Evolutionary conservation across 2,113 vertebrate genomes (phyloP), one percentile per base, ranked within the genome.

Genomic region (Daphoenositta chrysoptera): DNA sequence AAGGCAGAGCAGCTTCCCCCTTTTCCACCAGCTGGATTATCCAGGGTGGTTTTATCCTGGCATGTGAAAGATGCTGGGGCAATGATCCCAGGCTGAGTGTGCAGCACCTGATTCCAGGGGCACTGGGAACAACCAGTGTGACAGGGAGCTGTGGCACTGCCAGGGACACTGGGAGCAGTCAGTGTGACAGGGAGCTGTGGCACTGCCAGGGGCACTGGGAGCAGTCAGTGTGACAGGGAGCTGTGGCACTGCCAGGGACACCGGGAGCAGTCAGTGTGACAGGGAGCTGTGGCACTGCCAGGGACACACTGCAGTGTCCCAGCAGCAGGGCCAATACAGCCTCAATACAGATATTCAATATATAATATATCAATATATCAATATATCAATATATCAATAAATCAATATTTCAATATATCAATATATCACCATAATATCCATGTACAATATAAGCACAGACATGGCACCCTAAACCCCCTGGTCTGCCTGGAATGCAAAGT

Each of bases 381-480:
- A 6, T 15, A 2, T 3, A 33, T 51, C n/a, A 31, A n/a, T n/a
- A n/a, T n/a, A n/a, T 48, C 70, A 60, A 17, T 20, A 7, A 5
- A 27, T 37, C n/a, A 58, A 17, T 20, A 7, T 6, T 24, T 39
- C 39, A 37, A 4, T 72, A 8, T 31, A 30, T n/a, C 50, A n/a
- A 6, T 15, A 2, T 3, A 33, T 51, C n/a, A 31, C 10, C 26
- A 16, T 27, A 21, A 66, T 10, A n/a, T 3, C 33, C 19, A 3
- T 1, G 17, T 6, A 4, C 64, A 40, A 20, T 9, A 12, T 8
- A 5, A 0, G 2, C n/a, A 35, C 21, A 44, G 72, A 27, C 50
- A 48, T 0, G 0, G 26, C 27, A 48, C n/a, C 64, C 86, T 11
- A 35, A 63, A 61, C 22, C 58, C 37, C n/a, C 23, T 13, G 40